Percentiles rank a stretch among this genome's conserved stretches.
Conservation (phyloP, 1,140 invertebrate species). For the Streblospio benedicti region DNA sequence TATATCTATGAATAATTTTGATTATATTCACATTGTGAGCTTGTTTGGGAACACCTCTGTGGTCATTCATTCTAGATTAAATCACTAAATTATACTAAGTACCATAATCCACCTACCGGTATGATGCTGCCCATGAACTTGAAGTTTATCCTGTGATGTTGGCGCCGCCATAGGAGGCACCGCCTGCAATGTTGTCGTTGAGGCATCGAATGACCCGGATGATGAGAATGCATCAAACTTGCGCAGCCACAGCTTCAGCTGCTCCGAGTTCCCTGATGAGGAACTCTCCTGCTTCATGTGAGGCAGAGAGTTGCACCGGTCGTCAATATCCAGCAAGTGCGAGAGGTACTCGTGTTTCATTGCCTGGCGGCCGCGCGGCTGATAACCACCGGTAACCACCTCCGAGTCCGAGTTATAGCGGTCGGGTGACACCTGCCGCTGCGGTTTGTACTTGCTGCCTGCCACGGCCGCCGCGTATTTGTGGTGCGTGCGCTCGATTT, state of each 20-base stretch:
- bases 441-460: not conserved
- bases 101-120: no score
- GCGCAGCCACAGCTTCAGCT: constrained; percentile 57
- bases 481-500: constrained; percentile 8
- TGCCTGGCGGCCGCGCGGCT: constrained; percentile 15
- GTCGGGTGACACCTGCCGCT: constrained; percentile 32
- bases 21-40: no score
- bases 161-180: no score
- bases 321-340: constrained; percentile 23
- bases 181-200: no score
- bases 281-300: constrained; percentile 25
- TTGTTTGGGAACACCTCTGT: no score
- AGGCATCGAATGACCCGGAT: no score
- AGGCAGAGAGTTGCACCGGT: constrained; percentile 38
- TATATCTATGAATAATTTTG: no score
- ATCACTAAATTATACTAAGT: no score
- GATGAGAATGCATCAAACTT: constrained; percentile 54
- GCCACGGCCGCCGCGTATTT: not conserved
- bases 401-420: constrained; percentile 74
- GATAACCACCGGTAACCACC: constrained; percentile 27
- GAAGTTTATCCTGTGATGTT: no score
- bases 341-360: constrained; percentile 24
- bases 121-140: no score
- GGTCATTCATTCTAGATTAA: no score
- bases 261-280: constrained; percentile 25